Conservation (phyloP, 2,888 invertebrate species). For the Plusia festucae region DNA sequence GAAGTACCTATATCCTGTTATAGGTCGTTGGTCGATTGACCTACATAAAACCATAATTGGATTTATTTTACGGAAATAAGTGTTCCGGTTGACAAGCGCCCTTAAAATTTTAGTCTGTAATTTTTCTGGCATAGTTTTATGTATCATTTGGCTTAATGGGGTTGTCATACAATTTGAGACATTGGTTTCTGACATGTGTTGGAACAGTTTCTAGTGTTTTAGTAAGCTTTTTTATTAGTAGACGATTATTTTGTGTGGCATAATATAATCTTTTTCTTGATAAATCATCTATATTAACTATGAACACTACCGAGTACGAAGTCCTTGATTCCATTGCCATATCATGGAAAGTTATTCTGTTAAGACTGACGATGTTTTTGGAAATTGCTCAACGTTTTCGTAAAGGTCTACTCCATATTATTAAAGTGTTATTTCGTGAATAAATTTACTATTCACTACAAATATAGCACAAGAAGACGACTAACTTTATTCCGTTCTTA, state of each 20-base stretch:
- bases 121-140: slow-evolving; percentile 15
- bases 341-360: no score
- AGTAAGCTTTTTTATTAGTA: background rate
- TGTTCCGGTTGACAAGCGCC: slow-evolving; percentile 16
- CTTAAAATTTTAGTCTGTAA: background rate
- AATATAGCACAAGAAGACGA: background rate
- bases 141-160: background rate
- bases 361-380: background rate
- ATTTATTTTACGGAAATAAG: slow-evolving; percentile 27
- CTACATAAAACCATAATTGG: slow-evolving; percentile 23
- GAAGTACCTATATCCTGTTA: slow-evolving; percentile 7
- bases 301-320: no score
- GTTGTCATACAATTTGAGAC: background rate
- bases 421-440: background rate
- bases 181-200: no score
- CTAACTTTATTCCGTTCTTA: no score
- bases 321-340: no score
- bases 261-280: background rate
- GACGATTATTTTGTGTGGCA: background rate
- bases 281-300: no score
- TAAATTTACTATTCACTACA: background rate
- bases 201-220: background rate
- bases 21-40: slow-evolving; percentile 45
- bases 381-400: no score
- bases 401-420: background rate